Base-by-base conservation (phyloP, 1,140 invertebrate genomes). In the Mizuhopecten yessoensis region DNA sequence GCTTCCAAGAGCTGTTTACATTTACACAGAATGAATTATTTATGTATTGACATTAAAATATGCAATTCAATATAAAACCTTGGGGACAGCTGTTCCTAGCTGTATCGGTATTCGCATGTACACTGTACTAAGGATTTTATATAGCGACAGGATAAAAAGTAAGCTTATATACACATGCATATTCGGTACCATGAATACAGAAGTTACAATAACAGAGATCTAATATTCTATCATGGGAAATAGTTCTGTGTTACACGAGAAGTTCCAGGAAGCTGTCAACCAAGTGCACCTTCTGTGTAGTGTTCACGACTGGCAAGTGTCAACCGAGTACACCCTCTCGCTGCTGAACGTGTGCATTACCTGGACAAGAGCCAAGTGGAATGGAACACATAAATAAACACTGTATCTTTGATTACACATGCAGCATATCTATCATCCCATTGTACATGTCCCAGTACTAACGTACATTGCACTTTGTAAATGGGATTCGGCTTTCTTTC, bases 261-360 rank as follows among this genome's bases (percentile, higher is more conserved):
- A 75, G 57, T 75, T 75, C n/a, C 57, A 75, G 23, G 57, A n/a
- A 75, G 57, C 57, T 75, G 57, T 75, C 57, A 75, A 75, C 57
- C 57, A 29, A 29, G 57, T 75, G 23, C 57, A 75, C 57, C 57
- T 75, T 75, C 57, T n/a, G 57, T 13, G 13, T 75, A 75, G n/a
- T 75, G 11, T 5, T 23, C 29, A 75, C 57, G 11, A 7, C 57
- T n/a, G 57, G 57, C 57, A 75, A 17, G 57, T 75, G 57, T 75
- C 57, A 75, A n/a, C 57, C 57, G 11, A 75, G 57, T 75, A 29
- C 57, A 13, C 57, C 57, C 57, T 75, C 23, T 75, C 23, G n/a
- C 57, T 29, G 57, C 57, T 29, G 57, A 29, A n/a, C n/a, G 57
- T 75, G n/a, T 75, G n/a, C 57, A 75, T 75, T 75, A 75, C 57